Base-by-base conservation (phyloP, 2,113 vertebrate genomes). In the Alligator mississippiensis region DNA sequence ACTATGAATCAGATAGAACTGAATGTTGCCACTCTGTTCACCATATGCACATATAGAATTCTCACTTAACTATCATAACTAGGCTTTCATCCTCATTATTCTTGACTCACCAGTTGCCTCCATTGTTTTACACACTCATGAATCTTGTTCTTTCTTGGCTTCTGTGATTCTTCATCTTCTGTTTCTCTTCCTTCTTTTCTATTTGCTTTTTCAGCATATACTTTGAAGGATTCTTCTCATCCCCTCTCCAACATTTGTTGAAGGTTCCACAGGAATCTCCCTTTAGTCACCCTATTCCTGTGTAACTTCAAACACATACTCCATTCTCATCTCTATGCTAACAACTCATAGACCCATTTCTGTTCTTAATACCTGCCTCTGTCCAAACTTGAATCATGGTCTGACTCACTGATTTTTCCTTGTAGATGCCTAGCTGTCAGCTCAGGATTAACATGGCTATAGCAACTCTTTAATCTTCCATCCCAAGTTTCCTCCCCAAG, bases 211-310 rank as follows among this genome's bases (percentile, higher is more conserved):
- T 77, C 62, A 91, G 11, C 18, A 77, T 84, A 25, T 47, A 47
- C 47, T 47, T 47, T 9, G 8, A 47, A 47, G 47, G 47, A 47
- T 47, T 47, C 47, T 13, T 70, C 2, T 61, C 72, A 54, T 14
- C 77, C 16, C 14, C 4, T 60, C 6, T 11, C 34, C 9, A 34
- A 17, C 2, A 2, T 18, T 87, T 57, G 64, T 6, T 19, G 7
- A 2, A 10, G 81, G n/a, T 76, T 93, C 38, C 57, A 19, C 4
- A 75, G 8, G 47, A 47, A 47, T 47, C 47, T 47, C 47, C 47
- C 47, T 47, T 47, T 47, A 47, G 82, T 75, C 0, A 0, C 4
- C 79, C 84, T 34, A 84, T 28, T 7, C 4, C 0, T 25, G 60
- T 77, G 5, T 57, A 90, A 75, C 24, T 70, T 38, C 11, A 55